Conservation (phyloP, 2,888 invertebrate genomes). For the Tenthredo notha region DNA sequence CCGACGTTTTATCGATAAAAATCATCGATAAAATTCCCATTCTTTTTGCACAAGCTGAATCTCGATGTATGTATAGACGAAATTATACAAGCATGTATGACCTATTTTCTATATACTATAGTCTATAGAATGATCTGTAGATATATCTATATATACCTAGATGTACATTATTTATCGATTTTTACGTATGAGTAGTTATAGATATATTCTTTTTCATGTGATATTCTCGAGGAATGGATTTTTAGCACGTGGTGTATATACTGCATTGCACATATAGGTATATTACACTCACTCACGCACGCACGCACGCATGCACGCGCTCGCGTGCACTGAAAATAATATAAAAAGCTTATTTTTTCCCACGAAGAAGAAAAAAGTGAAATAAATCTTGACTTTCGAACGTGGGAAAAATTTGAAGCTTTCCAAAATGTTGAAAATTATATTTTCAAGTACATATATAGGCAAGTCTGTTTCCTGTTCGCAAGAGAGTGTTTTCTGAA, state of each 20-base stretch:
- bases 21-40: too few species aligned
- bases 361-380: not conserved
- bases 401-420: constrained; percentile 5
- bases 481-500: not conserved
- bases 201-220: not conserved
- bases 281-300: too few species aligned
- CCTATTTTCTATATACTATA: not conserved
- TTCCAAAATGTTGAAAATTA: not conserved
- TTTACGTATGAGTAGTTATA: not conserved
- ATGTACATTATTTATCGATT: not conserved
- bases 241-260: not conserved
- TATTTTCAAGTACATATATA: not conserved
- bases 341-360: not conserved
- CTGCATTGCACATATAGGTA: too few species aligned
- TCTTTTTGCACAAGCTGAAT: too few species aligned
- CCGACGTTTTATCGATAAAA: too few species aligned
- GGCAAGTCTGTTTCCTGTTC: not conserved
- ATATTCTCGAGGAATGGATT: not conserved
- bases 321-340: not conserved
- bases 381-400: not conserved
- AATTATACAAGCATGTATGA: not conserved
- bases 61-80: not conserved
- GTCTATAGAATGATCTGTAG: not conserved
- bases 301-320: too few species aligned
- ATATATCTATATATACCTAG: not conserved